Conservation (phyloP, 2,113 vertebrate genomes). For the Willisornis vidua region DNA sequence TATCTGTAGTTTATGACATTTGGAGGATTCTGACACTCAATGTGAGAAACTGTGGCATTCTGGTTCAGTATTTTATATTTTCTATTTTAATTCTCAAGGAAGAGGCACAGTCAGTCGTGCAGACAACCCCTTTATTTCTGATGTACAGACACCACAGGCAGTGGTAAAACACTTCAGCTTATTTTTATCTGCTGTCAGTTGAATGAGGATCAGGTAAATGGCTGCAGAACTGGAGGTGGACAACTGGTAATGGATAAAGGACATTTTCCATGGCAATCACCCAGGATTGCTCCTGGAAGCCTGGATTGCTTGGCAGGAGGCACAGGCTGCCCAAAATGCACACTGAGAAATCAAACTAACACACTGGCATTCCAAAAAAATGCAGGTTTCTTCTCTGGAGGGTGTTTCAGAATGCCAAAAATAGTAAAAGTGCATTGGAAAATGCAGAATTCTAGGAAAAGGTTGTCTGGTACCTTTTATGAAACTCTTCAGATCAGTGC, state of each 20-base stretch:
- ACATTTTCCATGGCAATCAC: fast-evolving
- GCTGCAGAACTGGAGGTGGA: background rate
- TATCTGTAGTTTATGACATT: background rate
- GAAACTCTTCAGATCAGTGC: background rate
- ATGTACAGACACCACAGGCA: background rate
- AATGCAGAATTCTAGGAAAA: background rate
- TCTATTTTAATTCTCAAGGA: background rate
- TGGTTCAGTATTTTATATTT: no score
- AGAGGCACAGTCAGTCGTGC: background rate
- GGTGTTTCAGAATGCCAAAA: background rate
- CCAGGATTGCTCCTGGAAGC: background rate
- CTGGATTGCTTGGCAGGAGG: background rate
- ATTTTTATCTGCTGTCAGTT: background rate
- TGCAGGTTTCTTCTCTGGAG: background rate
- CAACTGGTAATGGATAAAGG: background rate
- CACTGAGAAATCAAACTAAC: background rate
- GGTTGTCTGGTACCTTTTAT: background rate
- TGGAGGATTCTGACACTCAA: background rate
- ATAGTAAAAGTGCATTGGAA: background rate
- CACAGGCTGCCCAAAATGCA: background rate
- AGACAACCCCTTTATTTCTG: background rate
- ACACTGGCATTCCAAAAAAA: background rate
- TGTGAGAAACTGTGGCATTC: background rate
- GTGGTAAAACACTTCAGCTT: background rate
- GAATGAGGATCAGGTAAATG: background rate